Percentiles rank a stretch among this genome's conserved stretches.
Conservation (phyloP, 1,140 invertebrate genomes). For the Dryas iulia region DNA sequence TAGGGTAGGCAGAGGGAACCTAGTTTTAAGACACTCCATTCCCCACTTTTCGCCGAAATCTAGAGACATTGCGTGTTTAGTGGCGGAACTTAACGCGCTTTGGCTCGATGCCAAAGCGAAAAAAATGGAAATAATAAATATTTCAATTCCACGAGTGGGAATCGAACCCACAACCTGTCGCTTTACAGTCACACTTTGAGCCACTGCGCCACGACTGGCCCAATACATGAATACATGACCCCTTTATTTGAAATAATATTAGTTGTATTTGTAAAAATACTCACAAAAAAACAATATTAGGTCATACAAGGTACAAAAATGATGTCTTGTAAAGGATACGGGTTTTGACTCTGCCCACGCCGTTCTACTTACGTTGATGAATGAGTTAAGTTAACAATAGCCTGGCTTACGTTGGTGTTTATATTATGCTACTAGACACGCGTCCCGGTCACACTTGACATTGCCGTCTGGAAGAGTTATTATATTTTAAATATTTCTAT, state of each 20-base stretch:
- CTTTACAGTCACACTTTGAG: too few relatives aligned
- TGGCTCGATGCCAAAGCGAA: too few relatives aligned
- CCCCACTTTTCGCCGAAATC: too few relatives aligned
- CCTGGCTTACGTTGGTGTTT: neutral
- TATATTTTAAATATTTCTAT: neutral
- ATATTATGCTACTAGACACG: neutral
- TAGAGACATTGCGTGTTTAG: too few relatives aligned
- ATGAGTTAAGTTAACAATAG: constrained; percentile 1
- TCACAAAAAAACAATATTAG: neutral
- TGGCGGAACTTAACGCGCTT: too few relatives aligned
- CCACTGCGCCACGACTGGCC: too few relatives aligned
- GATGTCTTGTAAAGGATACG: neutral
- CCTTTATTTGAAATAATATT: neutral
- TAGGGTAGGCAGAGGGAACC: too few relatives aligned
- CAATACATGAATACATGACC: too few relatives aligned
- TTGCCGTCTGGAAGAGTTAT: neutral
- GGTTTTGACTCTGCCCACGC: neutral
- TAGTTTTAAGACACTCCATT: too few relatives aligned
- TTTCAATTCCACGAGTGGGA: too few relatives aligned
- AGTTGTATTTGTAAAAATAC: neutral
- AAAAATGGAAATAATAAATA: too few relatives aligned
- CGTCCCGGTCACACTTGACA: neutral
- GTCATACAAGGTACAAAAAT: neutral
- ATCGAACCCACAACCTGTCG: too few relatives aligned
- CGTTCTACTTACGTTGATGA: neutral